phyloP scores from a whole-genome alignment of 2,888 invertebrate species.

The Nineta flava region DNA sequence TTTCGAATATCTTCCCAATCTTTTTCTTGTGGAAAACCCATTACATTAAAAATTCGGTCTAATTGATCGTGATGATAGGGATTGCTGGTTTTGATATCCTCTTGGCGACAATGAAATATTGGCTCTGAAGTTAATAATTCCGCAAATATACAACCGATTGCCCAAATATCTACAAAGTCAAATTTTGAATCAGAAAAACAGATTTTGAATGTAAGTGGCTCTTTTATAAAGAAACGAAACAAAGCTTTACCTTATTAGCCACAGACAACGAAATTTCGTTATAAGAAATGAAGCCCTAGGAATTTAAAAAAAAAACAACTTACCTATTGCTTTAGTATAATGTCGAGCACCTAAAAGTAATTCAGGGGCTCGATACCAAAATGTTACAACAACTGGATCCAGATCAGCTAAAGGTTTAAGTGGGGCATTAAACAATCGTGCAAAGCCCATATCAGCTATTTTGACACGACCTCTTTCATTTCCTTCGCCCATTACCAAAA shows the following conservation, averaged over 20 bases:
- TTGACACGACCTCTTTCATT: slow-evolving; percentile 91
- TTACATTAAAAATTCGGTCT: slow-evolving; percentile 96
- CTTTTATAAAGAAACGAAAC: too few relatives aligned
- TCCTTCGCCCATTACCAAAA: slow-evolving; percentile 98
- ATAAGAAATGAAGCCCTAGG: too few relatives aligned
- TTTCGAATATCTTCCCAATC: slow-evolving; percentile 98
- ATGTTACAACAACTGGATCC: slow-evolving; percentile 98
- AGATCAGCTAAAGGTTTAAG: slow-evolving; percentile 93
- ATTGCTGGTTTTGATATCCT: slow-evolving; percentile 98
- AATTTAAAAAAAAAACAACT: neutral
- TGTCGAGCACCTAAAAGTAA: slow-evolving; percentile 84
- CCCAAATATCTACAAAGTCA: slow-evolving; percentile 74
- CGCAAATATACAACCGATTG: slow-evolving; percentile 98
- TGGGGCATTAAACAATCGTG: slow-evolving; percentile 92
- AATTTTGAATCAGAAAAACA: slow-evolving; percentile 14
- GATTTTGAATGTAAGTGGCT: neutral
- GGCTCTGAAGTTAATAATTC: slow-evolving; percentile 98
- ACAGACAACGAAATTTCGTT: too few relatives aligned
- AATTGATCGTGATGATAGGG: slow-evolving; percentile 99
- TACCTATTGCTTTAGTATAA: slow-evolving; percentile 95
- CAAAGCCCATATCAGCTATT: slow-evolving; percentile 99
- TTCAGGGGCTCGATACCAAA: slow-evolving; percentile 99
- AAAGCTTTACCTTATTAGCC: slow-evolving; percentile 1
- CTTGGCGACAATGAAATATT: slow-evolving; percentile 97
- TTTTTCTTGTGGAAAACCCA: slow-evolving; percentile 96